Conservation (phyloP, 92 coral and sea anemone species). For the Micromussa lordhowensis region DNA sequence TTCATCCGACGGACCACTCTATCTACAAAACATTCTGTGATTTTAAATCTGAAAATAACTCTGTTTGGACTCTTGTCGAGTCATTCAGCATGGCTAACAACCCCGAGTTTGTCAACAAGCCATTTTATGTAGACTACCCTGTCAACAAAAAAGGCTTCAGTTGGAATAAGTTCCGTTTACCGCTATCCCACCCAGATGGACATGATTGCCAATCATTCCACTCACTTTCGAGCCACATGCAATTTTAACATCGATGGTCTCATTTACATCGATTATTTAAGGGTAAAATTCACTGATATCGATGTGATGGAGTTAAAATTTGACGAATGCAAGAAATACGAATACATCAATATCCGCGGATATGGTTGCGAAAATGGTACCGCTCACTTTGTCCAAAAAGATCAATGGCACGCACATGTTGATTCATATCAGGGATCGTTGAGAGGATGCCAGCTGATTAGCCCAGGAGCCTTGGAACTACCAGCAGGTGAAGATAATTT, state of each 20-base stretch:
- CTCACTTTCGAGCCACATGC: conserved; percentile 64
- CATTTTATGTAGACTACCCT: conserved; percentile 32
- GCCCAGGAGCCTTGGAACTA: not conserved
- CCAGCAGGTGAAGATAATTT: conserved; percentile 44
- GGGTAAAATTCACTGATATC: conserved; percentile 31
- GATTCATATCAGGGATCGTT: conserved; percentile 8
- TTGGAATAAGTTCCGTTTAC: conserved; percentile 60
- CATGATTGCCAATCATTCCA: conserved; percentile 16
- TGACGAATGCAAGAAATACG: conserved; percentile 29
- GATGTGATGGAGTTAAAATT: conserved; percentile 7
- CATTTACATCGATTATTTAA: conserved; percentile 49
- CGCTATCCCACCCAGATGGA: conserved; percentile 28
- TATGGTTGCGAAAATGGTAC: conserved; percentile 47
- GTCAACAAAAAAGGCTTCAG: conserved; percentile 21
- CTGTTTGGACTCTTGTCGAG: conserved; percentile 66
- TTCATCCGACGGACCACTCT: not conserved
- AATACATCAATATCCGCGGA: conserved; percentile 53
- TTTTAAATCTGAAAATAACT: conserved; percentile 42
- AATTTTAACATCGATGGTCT: conserved; percentile 55
- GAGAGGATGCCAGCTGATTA: not conserved
- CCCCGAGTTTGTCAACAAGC: not conserved
- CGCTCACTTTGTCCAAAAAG: conserved; percentile 17
- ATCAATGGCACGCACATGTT: not conserved
- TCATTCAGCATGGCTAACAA: conserved; percentile 44
- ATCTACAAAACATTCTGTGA: conserved; percentile 33